Conservation (phyloP, 2,888 invertebrate genomes). For the Oligia strigilis region DNA sequence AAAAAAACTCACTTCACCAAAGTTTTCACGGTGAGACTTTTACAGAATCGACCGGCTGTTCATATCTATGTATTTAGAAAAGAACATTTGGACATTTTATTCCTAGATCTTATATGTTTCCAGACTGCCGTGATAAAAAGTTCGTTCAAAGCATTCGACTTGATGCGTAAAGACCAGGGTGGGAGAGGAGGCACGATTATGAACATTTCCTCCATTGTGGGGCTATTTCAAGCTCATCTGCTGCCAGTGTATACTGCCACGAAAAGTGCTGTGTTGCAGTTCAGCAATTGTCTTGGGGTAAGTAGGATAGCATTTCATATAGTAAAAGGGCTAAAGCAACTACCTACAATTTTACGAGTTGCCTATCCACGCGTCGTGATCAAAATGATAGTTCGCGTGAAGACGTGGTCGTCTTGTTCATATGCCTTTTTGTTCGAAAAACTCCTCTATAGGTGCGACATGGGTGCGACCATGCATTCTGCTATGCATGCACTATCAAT, state of each 20-base stretch:
- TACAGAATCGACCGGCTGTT: background rate
- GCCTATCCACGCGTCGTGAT: too few species aligned
- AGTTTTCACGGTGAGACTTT: too few species aligned
- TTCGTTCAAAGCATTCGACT: conserved; percentile 80
- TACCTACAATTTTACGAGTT: background rate
- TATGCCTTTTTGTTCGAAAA: background rate
- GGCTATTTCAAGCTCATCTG: conserved; percentile 71
- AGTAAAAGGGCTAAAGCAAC: background rate
- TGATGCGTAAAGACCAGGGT: conserved; percentile 82
- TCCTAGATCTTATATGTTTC: conserved; percentile 54
- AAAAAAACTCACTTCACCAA: too few species aligned
- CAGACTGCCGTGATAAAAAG: conserved; percentile 83
- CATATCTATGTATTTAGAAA: too few species aligned
- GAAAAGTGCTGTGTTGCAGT: conserved; percentile 84
- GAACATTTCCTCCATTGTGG: conserved; percentile 84
- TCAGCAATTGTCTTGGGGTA: conserved; percentile 85
- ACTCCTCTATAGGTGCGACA: background rate
- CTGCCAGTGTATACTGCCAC: conserved; percentile 84
- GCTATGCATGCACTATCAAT: too few species aligned
- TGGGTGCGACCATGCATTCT: background rate
- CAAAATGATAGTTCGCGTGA: background rate
- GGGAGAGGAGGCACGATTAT: conserved; percentile 84
- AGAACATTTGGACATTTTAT: background rate
- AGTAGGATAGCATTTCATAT: conserved; percentile 55
- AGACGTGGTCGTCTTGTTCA: background rate